Evolutionary conservation across 1,140 invertebrate species (phyloP).

Genomic region (Plodia interpunctella): DNA sequence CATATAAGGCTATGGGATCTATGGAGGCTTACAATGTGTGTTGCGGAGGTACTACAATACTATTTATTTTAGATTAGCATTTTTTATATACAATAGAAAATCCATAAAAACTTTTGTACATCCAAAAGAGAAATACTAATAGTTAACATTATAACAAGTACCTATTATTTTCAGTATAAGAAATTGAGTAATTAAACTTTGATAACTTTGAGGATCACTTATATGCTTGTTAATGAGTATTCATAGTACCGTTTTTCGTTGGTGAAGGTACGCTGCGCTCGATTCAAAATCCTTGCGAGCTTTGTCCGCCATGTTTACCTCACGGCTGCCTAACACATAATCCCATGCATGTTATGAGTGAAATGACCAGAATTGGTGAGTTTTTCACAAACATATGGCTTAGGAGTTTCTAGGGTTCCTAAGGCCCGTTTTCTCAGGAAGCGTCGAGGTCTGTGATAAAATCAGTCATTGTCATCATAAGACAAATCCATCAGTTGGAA

Average conservation of each 20-base stretch:
- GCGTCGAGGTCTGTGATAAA: too few species aligned
- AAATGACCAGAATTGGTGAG: conserved; percentile 62
- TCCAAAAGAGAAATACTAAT: too few species aligned
- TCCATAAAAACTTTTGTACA: too few species aligned
- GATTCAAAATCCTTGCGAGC: not conserved
- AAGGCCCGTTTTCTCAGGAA: too few species aligned
- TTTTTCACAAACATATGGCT: conserved; percentile 16
- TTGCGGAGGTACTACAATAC: conserved; percentile 45
- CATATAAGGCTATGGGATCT: conserved; percentile 32
- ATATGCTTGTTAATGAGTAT: too few species aligned
- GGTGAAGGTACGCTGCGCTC: not conserved
- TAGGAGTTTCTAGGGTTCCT: too few species aligned
- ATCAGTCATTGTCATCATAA: too few species aligned
- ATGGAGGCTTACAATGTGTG: conserved; percentile 34
- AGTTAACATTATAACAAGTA: too few species aligned
- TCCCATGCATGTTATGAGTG: conserved; percentile 29
- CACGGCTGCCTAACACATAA: not conserved
- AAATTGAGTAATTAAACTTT: too few species aligned
- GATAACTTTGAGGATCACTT: too few species aligned
- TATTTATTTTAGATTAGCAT: not conserved
- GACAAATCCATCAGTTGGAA: too few species aligned
- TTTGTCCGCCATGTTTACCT: not conserved
- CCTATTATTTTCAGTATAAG: too few species aligned
- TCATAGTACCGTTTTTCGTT: not conserved
- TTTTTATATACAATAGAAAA: not conserved